Evolutionary conservation across 2,888 invertebrate species (phyloP), one percentile per base, ranked within the genome.

Genomic region (Epinotia ramella): DNA sequence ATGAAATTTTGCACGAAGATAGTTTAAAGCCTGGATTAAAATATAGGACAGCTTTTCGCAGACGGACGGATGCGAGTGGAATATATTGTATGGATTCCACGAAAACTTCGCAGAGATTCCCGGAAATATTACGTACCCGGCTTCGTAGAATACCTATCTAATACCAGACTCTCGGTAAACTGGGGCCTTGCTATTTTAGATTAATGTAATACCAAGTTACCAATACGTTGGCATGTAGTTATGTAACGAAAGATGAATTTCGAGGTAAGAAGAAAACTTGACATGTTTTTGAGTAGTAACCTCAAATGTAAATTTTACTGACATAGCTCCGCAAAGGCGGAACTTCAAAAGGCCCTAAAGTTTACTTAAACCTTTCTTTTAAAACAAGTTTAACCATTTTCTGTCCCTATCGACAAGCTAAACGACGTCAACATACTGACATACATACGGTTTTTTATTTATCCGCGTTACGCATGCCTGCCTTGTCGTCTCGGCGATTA

Each of bases 361-460:
- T 76, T 76, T 72, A 66, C 71, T 66, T 62, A 72, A 76, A 76
- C 67, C 62, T 75, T 75, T 76, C 67, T 67, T 69, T 69, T 72
- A 76, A 76, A 75, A 76, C 76, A 57, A 67, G 76, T 76, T 76
- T 76, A 71, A 57, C 68, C 33, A 70, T 70, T 72, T 69, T 70
- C 75, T 56, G 71, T 62, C 71, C 67, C 76, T 72, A 72, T 76
- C 72, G 62, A 76, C 66, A 56, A 68, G 77, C 64, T 75, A 59
- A 75, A 59, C 78, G 65, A 65, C 73, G 46, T 84, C 89, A 91
- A 87, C 92, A 91, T 82, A 92, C 91, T 92, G 85, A 91, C 92
- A 90, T 82, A 92, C 89, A 81, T 84, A 84, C 82, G 82, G 80
- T 89, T 90, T 90, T 91, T 88, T 89, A 89, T 90, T 89, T 90